Percentiles rank a stretch among this genome's conserved stretches.
These are phyloP conservation scores for Ephydatia muelleri DNA, from an alignment of 37 sponge, comb jelly and placozoan species.

Conservation along the genomic window DNA sequence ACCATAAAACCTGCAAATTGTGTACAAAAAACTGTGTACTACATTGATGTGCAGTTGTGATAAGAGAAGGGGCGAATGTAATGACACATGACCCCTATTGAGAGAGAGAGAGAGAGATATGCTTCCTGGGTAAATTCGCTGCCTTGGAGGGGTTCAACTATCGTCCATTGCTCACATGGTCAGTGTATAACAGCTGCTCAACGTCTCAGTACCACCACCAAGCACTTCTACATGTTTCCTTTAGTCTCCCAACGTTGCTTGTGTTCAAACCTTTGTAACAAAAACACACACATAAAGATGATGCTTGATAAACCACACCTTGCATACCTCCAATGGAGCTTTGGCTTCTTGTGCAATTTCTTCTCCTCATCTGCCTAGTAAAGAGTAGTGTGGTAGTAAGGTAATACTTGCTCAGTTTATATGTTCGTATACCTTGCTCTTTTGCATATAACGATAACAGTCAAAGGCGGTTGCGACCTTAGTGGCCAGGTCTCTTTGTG, in stretches of 20 bases:
- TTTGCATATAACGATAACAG: slow-evolving; percentile 41
- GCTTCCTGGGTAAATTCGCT: too few species aligned
- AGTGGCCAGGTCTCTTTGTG: slow-evolving; percentile 61
- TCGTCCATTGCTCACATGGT: too few species aligned
- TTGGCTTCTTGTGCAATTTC: slow-evolving; percentile 28
- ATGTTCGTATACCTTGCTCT: slow-evolving; percentile 26
- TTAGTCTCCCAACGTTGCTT: slow-evolving; percentile 82
- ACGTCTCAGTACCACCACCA: background rate
- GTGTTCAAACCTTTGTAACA: slow-evolving; percentile 49
- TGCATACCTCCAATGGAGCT: slow-evolving; percentile 55
- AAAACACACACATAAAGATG: background rate
- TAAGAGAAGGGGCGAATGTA: too few species aligned
- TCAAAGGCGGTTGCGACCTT: slow-evolving; percentile 72
- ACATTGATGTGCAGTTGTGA: too few species aligned
- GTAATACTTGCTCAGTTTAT: background rate
- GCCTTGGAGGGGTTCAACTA: too few species aligned
- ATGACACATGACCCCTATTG: too few species aligned
- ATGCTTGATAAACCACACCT: background rate
- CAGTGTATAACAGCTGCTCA: too few species aligned
- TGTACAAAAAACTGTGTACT: background rate
- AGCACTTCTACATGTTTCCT: slow-evolving; percentile 63
- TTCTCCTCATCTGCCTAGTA: slow-evolving; percentile 34
- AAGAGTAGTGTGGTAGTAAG: background rate
- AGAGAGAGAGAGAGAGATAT: too few species aligned
- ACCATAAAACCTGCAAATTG: too few species aligned